phyloP scores from a whole-genome alignment of 2,888 invertebrate genomes.

The Diachrysia chrysitis region DNA sequence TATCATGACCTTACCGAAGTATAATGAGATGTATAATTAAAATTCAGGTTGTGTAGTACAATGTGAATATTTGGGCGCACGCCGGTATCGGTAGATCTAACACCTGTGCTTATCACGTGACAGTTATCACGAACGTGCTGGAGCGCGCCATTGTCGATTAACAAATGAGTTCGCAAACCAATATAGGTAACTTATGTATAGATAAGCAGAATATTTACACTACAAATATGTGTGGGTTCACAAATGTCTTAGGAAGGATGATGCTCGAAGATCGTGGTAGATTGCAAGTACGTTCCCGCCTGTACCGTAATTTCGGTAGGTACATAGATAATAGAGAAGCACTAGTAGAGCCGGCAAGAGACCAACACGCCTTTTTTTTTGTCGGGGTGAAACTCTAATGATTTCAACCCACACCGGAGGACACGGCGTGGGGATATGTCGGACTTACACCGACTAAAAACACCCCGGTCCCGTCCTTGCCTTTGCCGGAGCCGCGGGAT shows the following conservation, averaged over 20 bases:
- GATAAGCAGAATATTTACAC: not conserved
- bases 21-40: constrained; percentile 19
- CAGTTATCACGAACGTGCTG: constrained; percentile 36
- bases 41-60: constrained; percentile 29
- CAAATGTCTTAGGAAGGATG: not conserved
- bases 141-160: constrained; percentile 24
- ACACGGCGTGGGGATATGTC: no score
- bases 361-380: no score
- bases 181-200: not conserved
- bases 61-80: constrained; percentile 24
- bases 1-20: not conserved
- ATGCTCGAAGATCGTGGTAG: not conserved
- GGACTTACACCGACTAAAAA: no score
- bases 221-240: not conserved
- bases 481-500: no score
- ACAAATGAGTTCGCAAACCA: constrained; percentile 2
- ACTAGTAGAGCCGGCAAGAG: no score
- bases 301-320: no score
- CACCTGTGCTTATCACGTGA: constrained; percentile 31
- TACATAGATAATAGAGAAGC: no score
- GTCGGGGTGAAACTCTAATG: no score
- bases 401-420: no score
- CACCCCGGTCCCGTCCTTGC: no score
- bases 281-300: not conserved
- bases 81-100: constrained; percentile 33